These are phyloP conservation scores for Apteryx owenii DNA, from an alignment of 2,113 vertebrate genomes.

Conservation along the genomic window DNA sequence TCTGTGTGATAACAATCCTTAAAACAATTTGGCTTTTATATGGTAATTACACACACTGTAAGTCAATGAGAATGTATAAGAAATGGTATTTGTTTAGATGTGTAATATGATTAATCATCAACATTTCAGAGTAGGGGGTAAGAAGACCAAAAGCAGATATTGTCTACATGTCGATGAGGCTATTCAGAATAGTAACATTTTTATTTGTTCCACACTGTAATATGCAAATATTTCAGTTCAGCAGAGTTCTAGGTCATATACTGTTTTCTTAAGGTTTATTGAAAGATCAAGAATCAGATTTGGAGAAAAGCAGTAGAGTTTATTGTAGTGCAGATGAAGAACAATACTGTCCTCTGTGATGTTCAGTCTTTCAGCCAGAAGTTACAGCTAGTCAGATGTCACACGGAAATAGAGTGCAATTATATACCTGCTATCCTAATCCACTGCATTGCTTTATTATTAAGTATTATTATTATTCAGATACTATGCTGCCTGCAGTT, in stretches of 20 bases:
- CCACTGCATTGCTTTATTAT: background rate
- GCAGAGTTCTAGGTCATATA: background rate
- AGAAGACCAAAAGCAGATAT: background rate
- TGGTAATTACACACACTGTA: background rate
- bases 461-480: background rate
- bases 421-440: background rate
- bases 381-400: background rate
- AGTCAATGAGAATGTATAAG: background rate
- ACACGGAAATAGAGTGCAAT: background rate
- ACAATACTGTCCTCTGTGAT: background rate
- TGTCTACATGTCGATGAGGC: background rate
- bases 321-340: background rate
- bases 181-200: background rate
- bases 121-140: background rate
- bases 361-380: background rate
- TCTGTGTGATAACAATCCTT: background rate
- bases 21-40: background rate
- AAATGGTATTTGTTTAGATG: background rate
- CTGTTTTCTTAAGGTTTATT: background rate
- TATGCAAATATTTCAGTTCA: background rate
- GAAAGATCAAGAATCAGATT: background rate
- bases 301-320: background rate
- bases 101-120: background rate
- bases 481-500: background rate
- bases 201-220: background rate